A percentile compares a stretch with the other conserved stretches of the same genome.
Evolutionary conservation across 2,888 invertebrate genomes (phyloP).

Genomic region (Mythimna albipuncta): DNA sequence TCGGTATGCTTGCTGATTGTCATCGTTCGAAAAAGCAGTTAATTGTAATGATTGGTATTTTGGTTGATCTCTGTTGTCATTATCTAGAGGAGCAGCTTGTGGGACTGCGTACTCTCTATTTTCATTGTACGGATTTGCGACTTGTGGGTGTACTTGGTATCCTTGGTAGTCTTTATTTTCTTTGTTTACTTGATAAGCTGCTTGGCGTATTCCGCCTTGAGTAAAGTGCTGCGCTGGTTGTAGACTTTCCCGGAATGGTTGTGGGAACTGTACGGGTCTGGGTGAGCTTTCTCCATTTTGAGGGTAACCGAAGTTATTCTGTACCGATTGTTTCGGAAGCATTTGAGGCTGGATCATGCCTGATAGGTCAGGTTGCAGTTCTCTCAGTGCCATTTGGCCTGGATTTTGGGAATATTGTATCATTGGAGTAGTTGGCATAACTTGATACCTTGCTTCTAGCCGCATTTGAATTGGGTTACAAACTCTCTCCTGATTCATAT

Average conservation of each 20-base stretch:
- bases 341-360: conserved; percentile 6
- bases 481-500: conserved; percentile 5
- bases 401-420: conserved; percentile 1
- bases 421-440: neutral
- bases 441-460: neutral
- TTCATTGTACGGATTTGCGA: neutral
- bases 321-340: neutral
- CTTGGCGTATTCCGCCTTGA: neutral
- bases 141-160: conserved; percentile 10
- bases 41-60: neutral
- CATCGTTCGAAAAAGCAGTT: neutral
- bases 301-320: neutral
- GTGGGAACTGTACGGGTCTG: neutral
- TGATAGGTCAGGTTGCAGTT: neutral
- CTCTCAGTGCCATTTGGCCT: neutral
- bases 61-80: neutral
- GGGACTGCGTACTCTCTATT: neutral
- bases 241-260: neutral
- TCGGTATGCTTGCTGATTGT: neutral
- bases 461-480: conserved; percentile 29
- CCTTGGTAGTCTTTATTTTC: conserved; percentile 10
- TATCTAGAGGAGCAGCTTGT: neutral
- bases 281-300: neutral
- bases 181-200: neutral
- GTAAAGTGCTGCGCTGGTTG: neutral